Evolutionary conservation across 2,888 invertebrate genomes (phyloP), one percentile per base, ranked within the genome.

Genomic region (Atrina japonica): DNA sequence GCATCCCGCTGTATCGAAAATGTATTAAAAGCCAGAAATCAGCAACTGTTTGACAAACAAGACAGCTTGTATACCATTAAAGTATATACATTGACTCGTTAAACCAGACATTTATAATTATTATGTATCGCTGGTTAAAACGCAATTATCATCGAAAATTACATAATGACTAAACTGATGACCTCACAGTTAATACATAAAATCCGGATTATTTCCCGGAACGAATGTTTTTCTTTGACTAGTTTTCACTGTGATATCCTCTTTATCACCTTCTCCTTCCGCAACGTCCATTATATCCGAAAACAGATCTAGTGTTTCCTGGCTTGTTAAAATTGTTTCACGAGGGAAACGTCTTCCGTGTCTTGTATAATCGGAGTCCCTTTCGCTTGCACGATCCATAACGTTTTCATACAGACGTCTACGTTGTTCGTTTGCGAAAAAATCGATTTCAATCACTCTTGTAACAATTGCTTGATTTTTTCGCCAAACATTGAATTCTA

Each of bases 401-500:
- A 88, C 87, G 43, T 85, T 82, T 21, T 87, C 78, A 68, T 88
- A 88, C 60, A 89, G 76, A 14, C 85, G 83, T 41, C 87, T 76
- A 21, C 89, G 77, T 70, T 89, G 88, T 35, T 85, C 86, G 11
- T 86, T 89, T 23, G 87, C 89, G 45, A 83, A 75, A 47, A 90
- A 77, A 75, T 90, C 89, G n/a, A 90, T 87, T 73, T 90, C 88
- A 52, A 89, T 88, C 21, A 86, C 80, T 3, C 90, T 66, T 7
- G 89, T 89, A 9, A 90, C 89, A 49, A 89, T 88, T 27, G 89
- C 90, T 30, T 88, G 86, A 23, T 85, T 88, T 76, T 89, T 90
- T 56, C 88, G 81, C 86, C 88, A 90, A 58, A 90, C 85, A 73
- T 90, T 88, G 63, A 86, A 86, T 55, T 87, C 87, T 7, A 85